phyloP scores from a whole-genome alignment of 2,888 invertebrate species.

The Deroplatys truncata region DNA sequence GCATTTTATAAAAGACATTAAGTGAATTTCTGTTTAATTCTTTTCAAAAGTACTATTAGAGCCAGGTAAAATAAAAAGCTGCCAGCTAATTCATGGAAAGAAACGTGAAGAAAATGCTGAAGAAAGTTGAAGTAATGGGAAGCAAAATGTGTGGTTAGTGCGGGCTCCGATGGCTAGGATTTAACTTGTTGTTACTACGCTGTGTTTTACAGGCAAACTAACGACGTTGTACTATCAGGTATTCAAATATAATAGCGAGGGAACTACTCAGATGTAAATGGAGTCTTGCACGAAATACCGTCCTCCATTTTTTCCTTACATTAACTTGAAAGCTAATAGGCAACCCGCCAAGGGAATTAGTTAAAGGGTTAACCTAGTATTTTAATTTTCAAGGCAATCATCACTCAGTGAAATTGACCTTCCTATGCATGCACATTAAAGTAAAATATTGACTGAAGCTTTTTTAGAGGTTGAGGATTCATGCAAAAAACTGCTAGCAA shows the following conservation, averaged over 20 bases:
- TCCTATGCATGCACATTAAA: too few species aligned
- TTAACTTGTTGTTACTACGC: background rate
- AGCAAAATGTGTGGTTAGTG: background rate
- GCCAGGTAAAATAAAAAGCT: background rate
- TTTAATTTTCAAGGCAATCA: background rate
- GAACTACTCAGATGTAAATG: background rate
- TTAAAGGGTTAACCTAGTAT: background rate
- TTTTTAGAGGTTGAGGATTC: too few species aligned
- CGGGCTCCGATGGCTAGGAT: background rate
- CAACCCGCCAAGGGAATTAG: background rate
- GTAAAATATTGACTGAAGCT: too few species aligned
- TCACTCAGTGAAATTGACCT: background rate
- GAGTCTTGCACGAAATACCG: background rate
- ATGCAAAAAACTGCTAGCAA: too few species aligned
- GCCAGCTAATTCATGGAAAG: background rate
- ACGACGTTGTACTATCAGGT: background rate
- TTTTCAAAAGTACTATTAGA: background rate
- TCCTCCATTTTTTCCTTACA: background rate
- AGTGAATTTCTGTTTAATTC: background rate
- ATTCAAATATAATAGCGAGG: background rate
- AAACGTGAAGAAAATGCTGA: background rate
- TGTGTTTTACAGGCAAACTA: background rate
- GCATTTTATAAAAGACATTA: background rate
- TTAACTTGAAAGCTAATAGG: background rate
- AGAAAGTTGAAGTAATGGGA: background rate